Percentiles rank a stretch among this genome's conserved stretches.
Evolutionary conservation across 2,888 invertebrate genomes (phyloP).

Genomic region (Blastobasis lacticolella): DNA sequence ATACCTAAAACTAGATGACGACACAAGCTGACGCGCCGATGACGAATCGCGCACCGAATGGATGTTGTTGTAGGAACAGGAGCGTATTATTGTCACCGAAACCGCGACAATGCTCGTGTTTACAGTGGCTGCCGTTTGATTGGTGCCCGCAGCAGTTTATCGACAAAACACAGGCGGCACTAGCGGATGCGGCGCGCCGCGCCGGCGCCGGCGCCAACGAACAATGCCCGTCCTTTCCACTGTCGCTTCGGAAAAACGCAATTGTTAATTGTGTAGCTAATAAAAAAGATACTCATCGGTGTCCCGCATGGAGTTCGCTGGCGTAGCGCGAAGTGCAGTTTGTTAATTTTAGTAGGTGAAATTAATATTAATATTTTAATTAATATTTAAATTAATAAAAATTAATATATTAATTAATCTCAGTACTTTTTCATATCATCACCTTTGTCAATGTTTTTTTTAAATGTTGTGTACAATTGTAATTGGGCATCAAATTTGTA

Average conservation of each 20-base stretch:
- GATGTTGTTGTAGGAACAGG: conserved; percentile 2
- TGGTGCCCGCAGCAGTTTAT: conserved; percentile 36
- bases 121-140: conserved; percentile 28
- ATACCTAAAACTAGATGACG: no score
- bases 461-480: no score
- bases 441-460: no score
- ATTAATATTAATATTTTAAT: no score
- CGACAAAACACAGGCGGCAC: conserved; percentile 46
- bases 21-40: no score
- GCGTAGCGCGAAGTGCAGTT: no score
- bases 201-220: conserved; percentile 46
- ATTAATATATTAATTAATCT: no score
- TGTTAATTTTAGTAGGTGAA: no score
- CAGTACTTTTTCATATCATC: no score
- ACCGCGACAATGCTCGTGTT: conserved; percentile 29
- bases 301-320: neutral
- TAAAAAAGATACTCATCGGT: conserved; percentile 21
- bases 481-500: no score
- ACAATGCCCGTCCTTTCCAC: conserved; percentile 55
- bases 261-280: conserved; percentile 58
- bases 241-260: conserved; percentile 45
- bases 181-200: conserved; percentile 65
- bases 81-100: conserved; percentile 16
- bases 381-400: no score
- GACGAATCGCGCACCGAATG: neutral